Evolutionary conservation across 92 coral and sea anemone species (phyloP).

Genomic region (Chrysogorgia sp.): DNA sequence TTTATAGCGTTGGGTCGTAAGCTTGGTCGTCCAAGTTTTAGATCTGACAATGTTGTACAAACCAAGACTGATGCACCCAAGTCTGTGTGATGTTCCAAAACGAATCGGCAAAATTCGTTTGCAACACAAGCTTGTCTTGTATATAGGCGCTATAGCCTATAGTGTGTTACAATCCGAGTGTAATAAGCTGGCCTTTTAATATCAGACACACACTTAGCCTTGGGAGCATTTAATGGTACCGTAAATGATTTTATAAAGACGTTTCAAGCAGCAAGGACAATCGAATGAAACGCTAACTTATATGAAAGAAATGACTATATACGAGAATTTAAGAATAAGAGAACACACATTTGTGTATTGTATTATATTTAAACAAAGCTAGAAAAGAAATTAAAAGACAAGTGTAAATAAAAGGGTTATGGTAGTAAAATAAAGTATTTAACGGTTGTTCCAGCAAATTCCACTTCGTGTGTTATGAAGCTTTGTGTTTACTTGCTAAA

Average conservation of each 20-base stretch:
- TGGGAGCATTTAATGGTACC: too few species aligned
- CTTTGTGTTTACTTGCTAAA: neutral
- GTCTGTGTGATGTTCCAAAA: too few species aligned
- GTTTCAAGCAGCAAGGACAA: slow-evolving; percentile 1
- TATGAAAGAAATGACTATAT: neutral
- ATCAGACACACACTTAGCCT: too few species aligned
- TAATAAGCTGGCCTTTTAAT: too few species aligned
- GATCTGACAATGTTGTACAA: too few species aligned
- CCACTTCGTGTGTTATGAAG: neutral
- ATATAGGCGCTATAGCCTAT: too few species aligned
- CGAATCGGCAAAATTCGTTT: too few species aligned
- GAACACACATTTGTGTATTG: neutral
- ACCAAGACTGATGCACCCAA: too few species aligned
- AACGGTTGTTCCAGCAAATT: neutral
- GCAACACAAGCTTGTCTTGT: too few species aligned
- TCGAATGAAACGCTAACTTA: neutral
- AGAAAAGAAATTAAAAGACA: neutral
- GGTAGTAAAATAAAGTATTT: neutral
- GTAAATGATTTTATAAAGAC: neutral
- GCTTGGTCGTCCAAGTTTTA: too few species aligned
- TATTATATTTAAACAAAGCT: neutral
- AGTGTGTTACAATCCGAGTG: too few species aligned
- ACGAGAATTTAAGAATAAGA: neutral
- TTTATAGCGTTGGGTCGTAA: too few species aligned
- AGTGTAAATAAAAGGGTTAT: neutral